Evolutionary conservation across 2,797 vertebrate species (phyloP).

Genomic region (Gymnothorax reevesii): DNA sequence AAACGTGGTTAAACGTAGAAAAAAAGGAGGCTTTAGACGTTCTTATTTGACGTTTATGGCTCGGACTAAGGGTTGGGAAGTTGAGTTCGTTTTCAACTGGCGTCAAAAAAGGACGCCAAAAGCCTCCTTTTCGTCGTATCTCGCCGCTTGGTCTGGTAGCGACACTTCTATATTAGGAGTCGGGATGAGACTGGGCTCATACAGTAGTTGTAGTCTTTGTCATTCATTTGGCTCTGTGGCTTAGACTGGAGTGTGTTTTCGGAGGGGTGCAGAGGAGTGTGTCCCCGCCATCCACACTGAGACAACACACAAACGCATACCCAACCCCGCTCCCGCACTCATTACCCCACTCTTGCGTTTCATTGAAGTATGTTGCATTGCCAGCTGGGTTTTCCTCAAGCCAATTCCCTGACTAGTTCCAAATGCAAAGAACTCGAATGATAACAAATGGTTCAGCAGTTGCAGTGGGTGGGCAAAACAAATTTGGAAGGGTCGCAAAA

Average conservation of each 20-base stretch:
- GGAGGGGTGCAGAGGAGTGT: constrained; percentile 27
- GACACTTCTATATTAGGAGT: too few species aligned
- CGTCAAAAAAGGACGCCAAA: too few species aligned
- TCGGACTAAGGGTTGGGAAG: too few species aligned
- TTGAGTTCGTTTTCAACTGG: too few species aligned
- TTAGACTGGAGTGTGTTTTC: constrained; percentile 26
- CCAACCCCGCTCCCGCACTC: too few species aligned
- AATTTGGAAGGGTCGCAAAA: constrained; percentile 15
- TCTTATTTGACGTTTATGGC: too few species aligned
- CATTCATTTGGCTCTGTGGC: constrained; percentile 25
- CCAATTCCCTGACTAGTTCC: not conserved
- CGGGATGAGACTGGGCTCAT: too few species aligned
- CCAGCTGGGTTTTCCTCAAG: not conserved
- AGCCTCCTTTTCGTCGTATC: too few species aligned
- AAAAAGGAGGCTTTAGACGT: too few species aligned
- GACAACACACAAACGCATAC: not conserved
- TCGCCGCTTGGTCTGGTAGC: too few species aligned
- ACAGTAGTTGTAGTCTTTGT: not conserved
- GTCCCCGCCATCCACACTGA: not conserved
- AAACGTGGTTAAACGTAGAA: too few species aligned
- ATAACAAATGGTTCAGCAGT: not conserved
- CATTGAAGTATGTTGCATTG: not conserved
- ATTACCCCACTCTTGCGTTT: not conserved
- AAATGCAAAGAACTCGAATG: not conserved
- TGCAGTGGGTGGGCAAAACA: not conserved